Evolutionary conservation across 2,888 invertebrate species (phyloP).

Genomic region (Erebia palarica): DNA sequence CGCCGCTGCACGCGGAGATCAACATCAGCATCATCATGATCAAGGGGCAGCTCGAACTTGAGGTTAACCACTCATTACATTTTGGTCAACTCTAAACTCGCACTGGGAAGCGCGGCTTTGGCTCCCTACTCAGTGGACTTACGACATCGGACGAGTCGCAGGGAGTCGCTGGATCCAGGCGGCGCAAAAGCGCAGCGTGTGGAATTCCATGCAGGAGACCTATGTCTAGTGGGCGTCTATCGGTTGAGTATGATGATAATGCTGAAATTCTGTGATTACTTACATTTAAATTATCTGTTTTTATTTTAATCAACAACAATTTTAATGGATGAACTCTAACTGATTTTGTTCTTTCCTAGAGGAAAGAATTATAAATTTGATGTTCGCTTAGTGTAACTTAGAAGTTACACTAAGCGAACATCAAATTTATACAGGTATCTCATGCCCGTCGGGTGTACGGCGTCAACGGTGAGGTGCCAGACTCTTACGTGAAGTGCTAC

Average conservation of each 20-base stretch:
- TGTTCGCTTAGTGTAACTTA: too few species aligned
- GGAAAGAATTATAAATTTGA: too few species aligned
- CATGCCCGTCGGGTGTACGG: conserved; percentile 77
- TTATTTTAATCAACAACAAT: neutral
- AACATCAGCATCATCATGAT: conserved; percentile 94
- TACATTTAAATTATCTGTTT: neutral
- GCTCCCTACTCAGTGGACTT: too few species aligned
- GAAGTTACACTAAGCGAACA: neutral
- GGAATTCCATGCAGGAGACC: too few species aligned
- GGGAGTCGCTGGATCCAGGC: too few species aligned
- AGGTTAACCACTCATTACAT: conserved; percentile 68
- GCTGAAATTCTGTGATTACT: neutral
- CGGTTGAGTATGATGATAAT: too few species aligned
- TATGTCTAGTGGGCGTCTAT: too few species aligned
- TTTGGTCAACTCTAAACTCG: neutral
- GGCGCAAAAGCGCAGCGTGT: too few species aligned
- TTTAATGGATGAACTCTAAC: too few species aligned
- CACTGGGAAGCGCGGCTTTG: too few species aligned
- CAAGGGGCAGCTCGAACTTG: conserved; percentile 95
- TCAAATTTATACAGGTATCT: conserved; percentile 59
- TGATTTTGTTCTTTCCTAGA: too few species aligned
- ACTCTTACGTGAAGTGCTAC: conserved; percentile 97
- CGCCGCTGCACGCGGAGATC: conserved; percentile 89
- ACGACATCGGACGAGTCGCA: too few species aligned
- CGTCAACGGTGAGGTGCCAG: conserved; percentile 88